These are phyloP conservation scores for Pediacus dermestoides DNA, from an alignment of 2,888 invertebrate genomes.

Conservation along the genomic window DNA sequence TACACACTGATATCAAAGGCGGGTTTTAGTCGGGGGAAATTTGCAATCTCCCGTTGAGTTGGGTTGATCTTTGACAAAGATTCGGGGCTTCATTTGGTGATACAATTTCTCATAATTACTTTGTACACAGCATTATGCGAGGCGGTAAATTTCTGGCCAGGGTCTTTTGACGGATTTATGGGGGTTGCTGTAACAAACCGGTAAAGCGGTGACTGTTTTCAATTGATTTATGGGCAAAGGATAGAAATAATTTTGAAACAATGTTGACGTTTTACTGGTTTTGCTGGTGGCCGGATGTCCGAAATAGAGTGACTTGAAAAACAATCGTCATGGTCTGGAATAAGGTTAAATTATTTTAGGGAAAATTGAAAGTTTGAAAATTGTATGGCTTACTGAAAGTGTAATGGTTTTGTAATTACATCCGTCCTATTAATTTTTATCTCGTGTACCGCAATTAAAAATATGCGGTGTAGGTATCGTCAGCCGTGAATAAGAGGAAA, in stretches of 20 bases:
- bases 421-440: slow-evolving; percentile 4
- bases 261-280: no score
- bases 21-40: no score
- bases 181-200: not conserved
- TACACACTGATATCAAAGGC: no score
- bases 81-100: not conserved
- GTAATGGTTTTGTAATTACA: slow-evolving; percentile 4
- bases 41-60: no score
- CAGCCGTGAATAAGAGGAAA: no score
- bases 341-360: slow-evolving; percentile 5
- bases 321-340: slow-evolving; percentile 6
- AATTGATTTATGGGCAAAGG: not conserved
- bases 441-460: no score
- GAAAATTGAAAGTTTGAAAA: not conserved
- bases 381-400: slow-evolving; percentile 1
- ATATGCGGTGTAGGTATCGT: no score
- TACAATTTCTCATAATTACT: slow-evolving; percentile 19
- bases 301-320: not conserved
- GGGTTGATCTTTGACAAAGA: not conserved
- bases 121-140: slow-evolving; percentile 18
- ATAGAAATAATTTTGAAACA: no score
- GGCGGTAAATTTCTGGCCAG: slow-evolving; percentile 17
- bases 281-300: slow-evolving; percentile 1
- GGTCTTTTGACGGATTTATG: slow-evolving; percentile 3
- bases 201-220: slow-evolving; percentile 1